Evolutionary conservation across 2,797 vertebrate species (phyloP), one percentile per base, ranked within the genome.

Genomic region (Paramormyrops hopkinsi): DNA sequence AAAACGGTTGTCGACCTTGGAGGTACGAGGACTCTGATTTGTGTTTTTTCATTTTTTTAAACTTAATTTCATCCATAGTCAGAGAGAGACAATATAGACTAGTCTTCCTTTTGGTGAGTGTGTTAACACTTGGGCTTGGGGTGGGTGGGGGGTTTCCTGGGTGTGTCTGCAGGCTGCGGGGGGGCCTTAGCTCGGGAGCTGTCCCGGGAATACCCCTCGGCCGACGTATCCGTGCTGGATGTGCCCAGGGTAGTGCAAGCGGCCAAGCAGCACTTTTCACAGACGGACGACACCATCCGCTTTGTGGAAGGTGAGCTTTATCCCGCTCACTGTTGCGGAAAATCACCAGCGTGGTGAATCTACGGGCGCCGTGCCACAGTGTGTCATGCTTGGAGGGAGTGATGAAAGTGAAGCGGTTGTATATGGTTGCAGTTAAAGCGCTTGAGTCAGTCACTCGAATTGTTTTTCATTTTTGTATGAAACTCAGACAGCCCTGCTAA

Each of bases 141-240:
- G 8, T 25, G 22, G 46, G 48, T 50, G 50, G 50, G 46, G 50
- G 46, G 0, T 44, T 41, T 50, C 22, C n/a, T 2, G 79, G n/a
- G 44, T 48, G 46, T 54, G 33, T 89, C 91, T 91, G 87, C 93
- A 96, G 96, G 96, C 0, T 96, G 96, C 92, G 94, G 95, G 0
- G 96, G 96, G 0, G 95, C 95, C 29, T 92, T 96, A 91, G 96
- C 95, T 4, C 93, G 93, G 1, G 94, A 96, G 92, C 69, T 96
- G 83, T 90, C 89, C 3, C 93, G 90, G 90, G 93, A 91, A 2
- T 96, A 96, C 65, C 95, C 95, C 2, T 93, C 94, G 6, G 95
- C 95, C 37, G 91, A 91, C 0, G 90, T 96, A 89, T 94, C 89
- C 0, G 95, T 96, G 85, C 93, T 96, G 1, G 96, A 96, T 92